A percentile compares a stretch with the other conserved stretches of the same genome.
Conservation (phyloP, 2,113 vertebrate genomes). For the Numida meleagris region DNA sequence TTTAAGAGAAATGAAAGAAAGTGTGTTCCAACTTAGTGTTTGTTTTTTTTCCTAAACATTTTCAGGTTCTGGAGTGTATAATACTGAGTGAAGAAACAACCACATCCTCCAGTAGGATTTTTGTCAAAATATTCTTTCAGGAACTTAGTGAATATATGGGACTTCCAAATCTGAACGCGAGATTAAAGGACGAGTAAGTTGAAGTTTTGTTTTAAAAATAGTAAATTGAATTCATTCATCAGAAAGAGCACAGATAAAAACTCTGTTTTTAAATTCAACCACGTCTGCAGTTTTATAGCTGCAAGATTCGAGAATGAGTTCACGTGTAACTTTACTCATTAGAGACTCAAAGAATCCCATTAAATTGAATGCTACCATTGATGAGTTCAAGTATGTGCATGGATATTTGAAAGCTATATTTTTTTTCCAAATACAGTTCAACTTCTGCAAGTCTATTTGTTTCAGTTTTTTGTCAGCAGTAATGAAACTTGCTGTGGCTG, state of each 20-base stretch:
- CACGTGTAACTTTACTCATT: background rate
- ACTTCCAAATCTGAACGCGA: slow-evolving; percentile 93
- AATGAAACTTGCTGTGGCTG: background rate
- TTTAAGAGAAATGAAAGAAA: background rate
- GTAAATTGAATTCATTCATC: background rate
- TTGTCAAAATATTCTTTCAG: slow-evolving; percentile 99
- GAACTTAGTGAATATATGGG: slow-evolving; percentile 99
- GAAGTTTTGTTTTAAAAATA: background rate
- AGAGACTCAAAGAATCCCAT: background rate
- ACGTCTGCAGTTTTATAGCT: background rate
- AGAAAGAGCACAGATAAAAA: background rate
- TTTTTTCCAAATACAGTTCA: background rate
- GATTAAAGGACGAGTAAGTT: slow-evolving; percentile 93
- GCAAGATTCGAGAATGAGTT: background rate
- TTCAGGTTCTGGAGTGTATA: slow-evolving; percentile 94
- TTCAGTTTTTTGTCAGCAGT: background rate
- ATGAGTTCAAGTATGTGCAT: background rate
- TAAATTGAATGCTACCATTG: background rate
- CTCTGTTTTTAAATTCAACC: background rate
- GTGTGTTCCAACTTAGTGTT: background rate
- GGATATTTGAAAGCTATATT: background rate
- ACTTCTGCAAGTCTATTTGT: background rate
- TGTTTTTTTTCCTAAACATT: background rate
- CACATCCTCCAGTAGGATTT: slow-evolving; percentile 97
- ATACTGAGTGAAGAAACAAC: slow-evolving; percentile 96